Conservation (phyloP, 2,888 invertebrate species). For the Omphaloscelis lunosa region DNA sequence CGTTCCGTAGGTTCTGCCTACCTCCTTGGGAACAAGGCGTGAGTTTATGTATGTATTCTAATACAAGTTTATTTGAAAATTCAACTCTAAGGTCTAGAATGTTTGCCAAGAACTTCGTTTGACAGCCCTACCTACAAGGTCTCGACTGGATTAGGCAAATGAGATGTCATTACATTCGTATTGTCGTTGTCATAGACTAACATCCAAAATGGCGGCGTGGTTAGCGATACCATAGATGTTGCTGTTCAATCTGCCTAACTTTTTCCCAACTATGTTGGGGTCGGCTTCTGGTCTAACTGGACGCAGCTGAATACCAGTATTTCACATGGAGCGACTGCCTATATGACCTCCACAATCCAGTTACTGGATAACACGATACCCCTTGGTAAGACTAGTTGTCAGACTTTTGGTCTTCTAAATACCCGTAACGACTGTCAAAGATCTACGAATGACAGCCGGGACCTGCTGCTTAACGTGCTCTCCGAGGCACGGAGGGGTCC, state of each 20-base stretch:
- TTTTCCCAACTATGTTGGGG: not conserved
- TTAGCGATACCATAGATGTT: constrained; percentile 16
- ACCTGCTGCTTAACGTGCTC: too few species aligned
- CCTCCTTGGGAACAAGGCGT: not conserved
- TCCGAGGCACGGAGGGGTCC: too few species aligned
- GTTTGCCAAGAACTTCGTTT: not conserved
- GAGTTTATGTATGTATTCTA: not conserved
- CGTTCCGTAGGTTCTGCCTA: not conserved
- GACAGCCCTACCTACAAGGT: constrained; percentile 38
- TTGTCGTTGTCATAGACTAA: constrained; percentile 42
- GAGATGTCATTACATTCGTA: constrained; percentile 55
- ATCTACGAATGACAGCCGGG: too few species aligned
- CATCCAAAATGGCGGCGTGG: constrained; percentile 32
- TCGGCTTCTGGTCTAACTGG: not conserved
- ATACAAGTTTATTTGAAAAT: not conserved
- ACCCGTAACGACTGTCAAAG: too few species aligned
- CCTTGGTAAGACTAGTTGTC: too few species aligned
- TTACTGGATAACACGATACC: not conserved
- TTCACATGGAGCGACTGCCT: not conserved
- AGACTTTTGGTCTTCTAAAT: too few species aligned
- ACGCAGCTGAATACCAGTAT: not conserved
- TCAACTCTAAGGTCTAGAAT: not conserved
- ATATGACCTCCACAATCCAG: not conserved
- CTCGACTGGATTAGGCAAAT: constrained; percentile 53
- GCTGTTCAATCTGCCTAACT: not conserved